Evolutionary conservation across 2,113 vertebrate genomes (phyloP).

Genomic region (Sinocyclocheilus grahami): DNA sequence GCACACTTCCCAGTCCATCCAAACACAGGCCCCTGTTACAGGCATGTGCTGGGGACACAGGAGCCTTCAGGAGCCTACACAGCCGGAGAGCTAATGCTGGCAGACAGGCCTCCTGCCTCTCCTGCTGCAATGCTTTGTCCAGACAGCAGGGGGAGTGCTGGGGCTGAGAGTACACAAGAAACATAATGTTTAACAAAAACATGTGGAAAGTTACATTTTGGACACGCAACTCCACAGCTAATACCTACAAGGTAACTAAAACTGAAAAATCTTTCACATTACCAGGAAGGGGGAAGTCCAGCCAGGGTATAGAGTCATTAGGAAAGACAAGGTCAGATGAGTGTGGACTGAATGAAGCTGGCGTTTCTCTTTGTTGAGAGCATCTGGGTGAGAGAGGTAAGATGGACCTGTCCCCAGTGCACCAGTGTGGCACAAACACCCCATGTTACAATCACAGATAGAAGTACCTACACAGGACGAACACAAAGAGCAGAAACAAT

Average conservation of each 20-base stretch:
- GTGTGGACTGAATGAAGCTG: slow-evolving; percentile 13
- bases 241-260: too few relatives aligned
- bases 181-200: neutral
- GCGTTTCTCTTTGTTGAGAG: slow-evolving; percentile 32
- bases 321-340: neutral
- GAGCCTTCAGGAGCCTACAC: slow-evolving; percentile 75
- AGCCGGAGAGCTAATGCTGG: slow-evolving; percentile 77
- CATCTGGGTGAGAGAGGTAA: slow-evolving; percentile 57
- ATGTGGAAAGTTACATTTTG: neutral
- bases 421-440: slow-evolving; percentile 68
- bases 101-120: slow-evolving; percentile 74
- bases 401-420: slow-evolving; percentile 48
- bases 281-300: slow-evolving; percentile 79
- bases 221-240: too few relatives aligned
- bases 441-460: slow-evolving; percentile 74
- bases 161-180: slow-evolving; percentile 64
- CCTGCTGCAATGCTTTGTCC: slow-evolving; percentile 71
- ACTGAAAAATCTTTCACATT: neutral
- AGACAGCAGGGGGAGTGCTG: slow-evolving; percentile 77
- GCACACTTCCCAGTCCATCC: slow-evolving; percentile 80
- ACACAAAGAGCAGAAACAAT: neutral
- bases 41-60: slow-evolving; percentile 65
- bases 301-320: slow-evolving; percentile 64
- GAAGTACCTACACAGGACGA: slow-evolving; percentile 71
- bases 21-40: slow-evolving; percentile 79